phyloP scores from a whole-genome alignment of 2,797 vertebrate genomes.

The Eulemur coronatus region DNA sequence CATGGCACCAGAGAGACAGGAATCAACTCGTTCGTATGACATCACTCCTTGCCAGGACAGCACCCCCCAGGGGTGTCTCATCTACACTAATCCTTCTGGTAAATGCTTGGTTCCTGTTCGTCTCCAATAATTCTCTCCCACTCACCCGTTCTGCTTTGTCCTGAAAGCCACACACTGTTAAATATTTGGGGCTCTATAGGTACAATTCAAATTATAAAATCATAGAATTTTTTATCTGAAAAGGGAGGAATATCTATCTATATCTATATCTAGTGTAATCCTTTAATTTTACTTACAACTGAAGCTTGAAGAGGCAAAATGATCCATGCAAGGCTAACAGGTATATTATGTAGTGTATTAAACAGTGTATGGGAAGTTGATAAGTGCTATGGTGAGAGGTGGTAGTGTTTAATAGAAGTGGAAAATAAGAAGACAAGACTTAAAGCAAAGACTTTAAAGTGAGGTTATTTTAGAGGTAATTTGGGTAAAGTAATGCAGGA shows the following conservation, averaged over 20 bases:
- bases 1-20: neutral
- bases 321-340: neutral
- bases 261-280: no score
- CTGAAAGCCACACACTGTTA: neutral
- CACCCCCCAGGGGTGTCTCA: accelerated
- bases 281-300: neutral
- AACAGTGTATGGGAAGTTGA: neutral
- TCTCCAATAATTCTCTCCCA: neutral
- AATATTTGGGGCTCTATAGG: neutral
- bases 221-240: neutral
- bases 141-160: neutral
- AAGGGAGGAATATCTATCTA: neutral
- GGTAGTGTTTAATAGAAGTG: neutral
- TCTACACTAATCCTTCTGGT: neutral
- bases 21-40: neutral
- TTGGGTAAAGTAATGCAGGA: neutral
- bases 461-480: neutral
- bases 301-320: neutral
- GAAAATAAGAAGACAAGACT: neutral
- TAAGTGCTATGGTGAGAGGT: neutral
- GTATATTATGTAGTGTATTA: neutral
- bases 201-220: neutral
- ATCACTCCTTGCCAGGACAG: neutral
- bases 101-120: neutral
- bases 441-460: neutral